Base-by-base conservation (phyloP, 1,140 invertebrate genomes). In the Leptestheria dahalacensis region DNA sequence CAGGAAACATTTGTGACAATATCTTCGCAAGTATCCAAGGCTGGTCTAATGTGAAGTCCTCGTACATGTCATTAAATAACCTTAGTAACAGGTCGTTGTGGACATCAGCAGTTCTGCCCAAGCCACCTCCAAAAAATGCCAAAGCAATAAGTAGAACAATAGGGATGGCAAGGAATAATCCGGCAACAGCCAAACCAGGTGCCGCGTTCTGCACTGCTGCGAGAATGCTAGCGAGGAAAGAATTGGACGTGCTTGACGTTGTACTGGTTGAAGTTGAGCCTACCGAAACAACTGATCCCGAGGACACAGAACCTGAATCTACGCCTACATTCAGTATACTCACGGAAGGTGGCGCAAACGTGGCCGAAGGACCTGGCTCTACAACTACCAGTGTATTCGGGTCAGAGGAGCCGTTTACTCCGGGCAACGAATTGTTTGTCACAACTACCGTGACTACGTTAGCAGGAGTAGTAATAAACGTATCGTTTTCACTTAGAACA, bases 1-100 rank as follows among this genome's bases (percentile, higher is more conserved):
- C 53, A 33, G 53, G 53, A 9, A 55, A 55, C 53, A 55, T 55
- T 55, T 55, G 53, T 9, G 23, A 55, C n/a, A 55, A 20, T 11
- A 55, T 55, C 33, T 55, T 55, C 20, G 53, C 53, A 2, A 55
- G 10, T 2, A 55, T 21, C 53, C 53, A 55, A 55, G 53, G 53
- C 28, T 55, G 53, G n/a, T 55, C 53, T 4, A 55, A 33, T 20
- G 9, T 55, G 2, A 20, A 18, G 20, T 55, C 53, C 33, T 55
- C 26, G 12, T 55, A 55, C 3, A 55, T 10, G 18, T 55, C 53
- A 18, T 55, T 55, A 28, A 55, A 55, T n/a, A 55, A 18, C 12
- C 15, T 20, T 2, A 55, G 53, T 1, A 55, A 33, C 26, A 55
- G 33, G 10, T 55, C 53, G 33, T 28, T 33, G 3, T 33, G 26